Base-by-base conservation (phyloP, 2,797 vertebrate species). In the Sitta carolinensis region DNA sequence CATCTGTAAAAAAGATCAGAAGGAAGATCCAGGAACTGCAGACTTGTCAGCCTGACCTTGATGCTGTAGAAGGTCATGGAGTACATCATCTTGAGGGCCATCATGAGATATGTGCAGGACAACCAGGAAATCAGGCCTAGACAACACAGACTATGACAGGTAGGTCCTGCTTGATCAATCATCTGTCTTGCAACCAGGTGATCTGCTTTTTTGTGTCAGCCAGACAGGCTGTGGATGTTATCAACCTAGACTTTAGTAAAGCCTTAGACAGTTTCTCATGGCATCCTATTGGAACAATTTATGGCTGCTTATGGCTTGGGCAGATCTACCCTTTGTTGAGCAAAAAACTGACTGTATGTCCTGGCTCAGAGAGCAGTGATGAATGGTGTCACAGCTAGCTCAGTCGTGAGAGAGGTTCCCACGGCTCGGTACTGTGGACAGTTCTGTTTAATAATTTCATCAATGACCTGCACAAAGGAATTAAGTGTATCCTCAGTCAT, bases 391-490 rank as follows among this genome's bases (percentile, higher is more conserved):
- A 27, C 16, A 11, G 25, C 26, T 16, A 16, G 21, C 21, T 42
- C 42, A 43, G 51, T 27, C 12, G 20, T 5, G 9, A 58, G 13
- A 11, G 32, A 34, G 7, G 6, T 3, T 63, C 22, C 15, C 10
- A 23, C 10, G 22, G 32, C 27, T 27, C 4, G 3, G 7, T 14
- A 14, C 3, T 29, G 27, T 1, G 2, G 3, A 10, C 5, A 38
- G 27, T n/a, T 43, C 27, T 58, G 11, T 19, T 45, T 17, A 29
- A 38, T 16, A 50, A 20, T 27, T 51, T 50, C 20, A 16, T 14
- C 2, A 1, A 9, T 57, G 21, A 36, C n/a, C 9, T 57, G 16
- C 22, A 57, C 5, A 23, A n/a, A 63, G 34, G 13, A 43, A 51
- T 25, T 38, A 9, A 72, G n/a, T 29, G 19, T 7, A n/a, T 26